Evolutionary conservation across 2,797 vertebrate species (phyloP), one percentile per base, ranked within the genome.

Genomic region (Cottoperca gobio): DNA sequence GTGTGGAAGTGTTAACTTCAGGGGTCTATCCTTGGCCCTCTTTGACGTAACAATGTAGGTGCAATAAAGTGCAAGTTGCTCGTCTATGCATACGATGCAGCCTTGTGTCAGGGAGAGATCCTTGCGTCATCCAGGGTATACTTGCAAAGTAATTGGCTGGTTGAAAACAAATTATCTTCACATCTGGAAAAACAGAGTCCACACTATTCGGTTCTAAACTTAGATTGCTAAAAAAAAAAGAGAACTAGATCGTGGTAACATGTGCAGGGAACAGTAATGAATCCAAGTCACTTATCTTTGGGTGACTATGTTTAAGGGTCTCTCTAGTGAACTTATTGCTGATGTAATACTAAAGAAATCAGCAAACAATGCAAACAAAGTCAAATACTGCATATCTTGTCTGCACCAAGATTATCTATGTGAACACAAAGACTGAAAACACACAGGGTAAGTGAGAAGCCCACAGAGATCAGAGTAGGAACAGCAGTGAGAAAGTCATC

Each of bases 401-500:
- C 72, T 26, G 43, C 8, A 23, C 1, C 5, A n/a, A 37, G 63
- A 68, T 64, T 57, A 81, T 76, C 65, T 59, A 48, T 23, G 40
- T 45, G 48, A 78, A 75, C 73, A 63, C 49, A 63, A 43, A 50
- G 43, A 40, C 54, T 33, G 28, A 71, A 58, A 65, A 24, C 24
- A 70, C 54, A 70, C 43, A 59, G 37, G 59, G 10, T 16, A 39
- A 31, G 16, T 55, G 52, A 70, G 63, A 69, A 31, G 43, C 59
- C 63, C 64, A 4, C 21, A 48, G 42, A 80, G 67, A 78, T 71
- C 76, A 71, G 42, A 43, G 67, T 13, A 48, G 21, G 42, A 43
- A 66, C 33, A 59, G 76, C 70, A 52, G 55, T 35, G 70, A 90
- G 83, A 90, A 88, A 88, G 88, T 89, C 85, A 86, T 82, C 79